Conservation (phyloP, 64 coral and sea anemone genomes). For the Platygyra sinensis region DNA sequence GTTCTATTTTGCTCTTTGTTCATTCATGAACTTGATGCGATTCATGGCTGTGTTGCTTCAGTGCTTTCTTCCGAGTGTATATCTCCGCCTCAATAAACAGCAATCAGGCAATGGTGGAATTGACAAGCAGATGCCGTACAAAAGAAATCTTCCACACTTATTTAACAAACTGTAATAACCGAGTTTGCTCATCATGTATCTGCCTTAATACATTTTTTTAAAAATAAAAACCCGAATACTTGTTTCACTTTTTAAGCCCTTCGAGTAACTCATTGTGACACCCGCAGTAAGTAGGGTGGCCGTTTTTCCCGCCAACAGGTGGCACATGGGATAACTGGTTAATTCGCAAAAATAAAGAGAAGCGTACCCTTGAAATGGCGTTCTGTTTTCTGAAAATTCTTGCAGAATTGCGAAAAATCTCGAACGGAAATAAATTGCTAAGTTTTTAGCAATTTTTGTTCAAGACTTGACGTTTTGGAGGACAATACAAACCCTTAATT, state of each 20-base stretch:
- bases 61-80: neutral
- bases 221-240: too few species aligned
- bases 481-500: neutral
- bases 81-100: neutral
- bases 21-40: neutral
- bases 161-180: too few species aligned
- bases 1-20: neutral
- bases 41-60: neutral
- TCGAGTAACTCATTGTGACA: neutral
- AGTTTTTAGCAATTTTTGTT: neutral
- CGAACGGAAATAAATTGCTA: neutral
- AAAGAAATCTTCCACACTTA: neutral
- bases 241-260: too few species aligned
- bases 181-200: too few species aligned
- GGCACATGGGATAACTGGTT: neutral
- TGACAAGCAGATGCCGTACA: neutral
- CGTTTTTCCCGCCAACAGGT: conserved; percentile 29
- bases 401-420: too few species aligned
- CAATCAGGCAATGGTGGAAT: too few species aligned
- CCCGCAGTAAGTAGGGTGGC: conserved; percentile 12
- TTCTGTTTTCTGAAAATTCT: neutral
- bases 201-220: too few species aligned
- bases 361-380: neutral
- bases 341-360: neutral
- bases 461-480: neutral